Evolutionary conservation across 35 echinoderm and acorn worm species (phyloP).

Genomic region (Apostichopus parvimensis): DNA sequence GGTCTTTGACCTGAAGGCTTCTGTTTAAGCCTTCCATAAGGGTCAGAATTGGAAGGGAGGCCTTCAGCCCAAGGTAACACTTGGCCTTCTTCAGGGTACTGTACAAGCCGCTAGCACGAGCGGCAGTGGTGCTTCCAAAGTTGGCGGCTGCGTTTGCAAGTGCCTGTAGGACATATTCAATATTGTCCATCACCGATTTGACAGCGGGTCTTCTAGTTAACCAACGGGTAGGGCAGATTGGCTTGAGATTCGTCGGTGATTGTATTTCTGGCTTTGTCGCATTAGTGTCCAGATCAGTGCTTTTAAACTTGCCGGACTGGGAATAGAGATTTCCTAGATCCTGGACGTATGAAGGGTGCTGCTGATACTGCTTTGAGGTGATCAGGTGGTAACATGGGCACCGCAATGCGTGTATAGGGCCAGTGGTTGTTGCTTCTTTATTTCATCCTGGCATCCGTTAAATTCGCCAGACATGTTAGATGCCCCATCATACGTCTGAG

Average conservation of each 20-base stretch:
- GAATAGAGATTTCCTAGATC: constrained; percentile 53
- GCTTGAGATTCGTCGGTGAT: constrained; percentile 3
- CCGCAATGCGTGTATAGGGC: constrained; percentile 55
- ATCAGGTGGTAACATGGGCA: constrained; percentile 53
- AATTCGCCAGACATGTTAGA: constrained; percentile 65
- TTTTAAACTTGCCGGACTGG: constrained; percentile 65
- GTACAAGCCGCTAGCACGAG: constrained; percentile 16
- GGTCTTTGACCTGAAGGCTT: neutral
- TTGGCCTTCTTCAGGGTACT: neutral
- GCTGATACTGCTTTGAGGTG: constrained; percentile 16
- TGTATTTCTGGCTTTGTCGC: neutral
- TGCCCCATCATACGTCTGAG: constrained; percentile 75
- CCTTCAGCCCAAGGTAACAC: neutral
- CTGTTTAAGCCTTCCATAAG: neutral
- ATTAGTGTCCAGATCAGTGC: constrained; percentile 17
- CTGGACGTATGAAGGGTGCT: constrained; percentile 51
- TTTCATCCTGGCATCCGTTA: constrained; percentile 64
- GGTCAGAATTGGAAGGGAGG: neutral
- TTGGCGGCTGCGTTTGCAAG: constrained; percentile 19
- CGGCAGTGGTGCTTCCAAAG: constrained; percentile 28
- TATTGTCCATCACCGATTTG: neutral
- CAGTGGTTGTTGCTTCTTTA: constrained; percentile 61
- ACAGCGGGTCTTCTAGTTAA: neutral
- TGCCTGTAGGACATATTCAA: constrained; percentile 2
- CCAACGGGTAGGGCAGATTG: constrained; percentile 66